A percentile compares a stretch with the other conserved stretches of the same genome.
Evolutionary conservation across 2,113 vertebrate genomes (phyloP).

Genomic region (Mustela nigripes): DNA sequence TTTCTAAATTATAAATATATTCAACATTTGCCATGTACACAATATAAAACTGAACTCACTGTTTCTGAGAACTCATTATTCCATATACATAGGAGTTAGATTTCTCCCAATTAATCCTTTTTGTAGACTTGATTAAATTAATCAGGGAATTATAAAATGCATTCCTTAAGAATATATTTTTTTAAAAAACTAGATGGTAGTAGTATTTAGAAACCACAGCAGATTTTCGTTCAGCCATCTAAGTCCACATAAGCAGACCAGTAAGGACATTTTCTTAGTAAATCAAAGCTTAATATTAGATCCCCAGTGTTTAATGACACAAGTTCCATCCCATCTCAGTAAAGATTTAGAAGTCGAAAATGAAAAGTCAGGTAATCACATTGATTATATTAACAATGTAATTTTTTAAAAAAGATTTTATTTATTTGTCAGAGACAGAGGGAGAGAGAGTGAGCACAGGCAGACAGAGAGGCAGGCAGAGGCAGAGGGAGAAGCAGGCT

Average conservation of each 20-base stretch:
- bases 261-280: slow-evolving; percentile 34
- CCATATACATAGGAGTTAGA: neutral
- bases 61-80: neutral
- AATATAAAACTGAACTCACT: neutral
- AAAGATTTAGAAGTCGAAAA: neutral
- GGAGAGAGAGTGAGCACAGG: too few relatives aligned
- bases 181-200: slow-evolving; percentile 64
- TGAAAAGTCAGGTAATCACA: neutral
- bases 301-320: neutral
- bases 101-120: slow-evolving; percentile 23
- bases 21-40: neutral
- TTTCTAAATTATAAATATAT: slow-evolving; percentile 57
- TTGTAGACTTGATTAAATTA: slow-evolving; percentile 37
- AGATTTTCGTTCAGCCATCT: slow-evolving; percentile 19
- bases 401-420: neutral
- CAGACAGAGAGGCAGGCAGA: too few relatives aligned
- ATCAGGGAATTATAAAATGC: slow-evolving; percentile 36
- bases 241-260: neutral
- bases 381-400: neutral
- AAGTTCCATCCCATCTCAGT: neutral
- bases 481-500: too few relatives aligned
- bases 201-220: slow-evolving; percentile 60
- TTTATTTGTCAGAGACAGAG: too few relatives aligned
- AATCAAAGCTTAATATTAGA: slow-evolving; percentile 13
- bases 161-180: slow-evolving; percentile 46